phyloP scores from a whole-genome alignment of 2,888 invertebrate genomes.

The Merodon equestris region DNA sequence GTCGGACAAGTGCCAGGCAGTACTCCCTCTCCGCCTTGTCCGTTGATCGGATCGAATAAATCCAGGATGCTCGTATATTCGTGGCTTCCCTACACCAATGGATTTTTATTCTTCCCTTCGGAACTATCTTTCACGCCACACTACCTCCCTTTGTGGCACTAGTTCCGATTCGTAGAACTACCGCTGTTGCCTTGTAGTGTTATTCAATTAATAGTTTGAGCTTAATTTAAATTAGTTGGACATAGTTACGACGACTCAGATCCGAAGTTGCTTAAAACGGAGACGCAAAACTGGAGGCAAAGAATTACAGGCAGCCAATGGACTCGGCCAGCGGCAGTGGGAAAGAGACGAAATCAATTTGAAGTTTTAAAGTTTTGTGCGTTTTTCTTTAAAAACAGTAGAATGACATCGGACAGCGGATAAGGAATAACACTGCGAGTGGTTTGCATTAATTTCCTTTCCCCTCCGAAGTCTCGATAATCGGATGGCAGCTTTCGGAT shows the following conservation, averaged over 20 bases:
- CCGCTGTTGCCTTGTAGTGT: conserved; percentile 36
- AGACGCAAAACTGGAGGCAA: conserved; percentile 19
- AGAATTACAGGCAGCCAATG: conserved; percentile 33
- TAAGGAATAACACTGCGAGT: too few species aligned
- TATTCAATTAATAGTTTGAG: conserved; percentile 65
- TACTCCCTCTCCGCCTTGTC: too few species aligned
- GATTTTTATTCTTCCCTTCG: not conserved
- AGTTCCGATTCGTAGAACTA: not conserved
- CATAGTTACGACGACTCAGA: conserved; percentile 57
- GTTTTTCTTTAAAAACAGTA: conserved; percentile 7
- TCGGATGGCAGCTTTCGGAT: conserved; percentile 26
- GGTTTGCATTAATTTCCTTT: not conserved
- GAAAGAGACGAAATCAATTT: conserved; percentile 42
- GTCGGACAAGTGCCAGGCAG: too few species aligned
- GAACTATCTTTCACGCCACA: too few species aligned
- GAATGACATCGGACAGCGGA: not conserved
- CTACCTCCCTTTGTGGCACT: not conserved
- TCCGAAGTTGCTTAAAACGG: conserved; percentile 31
- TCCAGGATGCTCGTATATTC: not conserved
- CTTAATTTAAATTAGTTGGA: conserved; percentile 65
- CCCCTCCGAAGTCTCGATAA: too few species aligned
- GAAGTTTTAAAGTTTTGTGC: conserved; percentile 45
- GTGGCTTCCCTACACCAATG: conserved; percentile 32
- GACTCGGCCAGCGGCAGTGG: not conserved
- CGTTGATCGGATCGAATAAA: too few species aligned